Conservation (phyloP, 2,888 invertebrate genomes). For the Drosophila tanythrix region DNA sequence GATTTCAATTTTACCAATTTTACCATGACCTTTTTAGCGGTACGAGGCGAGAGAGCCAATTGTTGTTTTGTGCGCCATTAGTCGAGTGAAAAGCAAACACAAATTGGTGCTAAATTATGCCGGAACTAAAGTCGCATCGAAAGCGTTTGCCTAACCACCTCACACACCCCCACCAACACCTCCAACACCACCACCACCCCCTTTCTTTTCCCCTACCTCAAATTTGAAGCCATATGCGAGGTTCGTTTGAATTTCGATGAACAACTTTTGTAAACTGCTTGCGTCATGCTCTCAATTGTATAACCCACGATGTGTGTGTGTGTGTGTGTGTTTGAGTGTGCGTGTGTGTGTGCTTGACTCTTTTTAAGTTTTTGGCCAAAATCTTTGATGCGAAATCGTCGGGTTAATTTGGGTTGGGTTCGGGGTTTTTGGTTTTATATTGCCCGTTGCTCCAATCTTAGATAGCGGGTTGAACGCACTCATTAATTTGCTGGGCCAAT, state of each 20-base stretch:
- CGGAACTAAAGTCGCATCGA: conserved; percentile 65
- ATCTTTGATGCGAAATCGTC: conserved; percentile 9
- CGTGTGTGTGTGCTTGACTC: neutral
- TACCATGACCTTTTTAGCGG: conserved; percentile 71
- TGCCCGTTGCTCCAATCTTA: conserved; percentile 18
- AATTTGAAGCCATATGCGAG: conserved; percentile 51
- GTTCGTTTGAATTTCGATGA: conserved; percentile 26
- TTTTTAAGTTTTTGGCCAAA: conserved; percentile 16
- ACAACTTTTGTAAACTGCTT: conserved; percentile 32
- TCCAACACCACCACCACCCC: neutral
- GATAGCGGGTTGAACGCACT: conserved; percentile 49
- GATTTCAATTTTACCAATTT: conserved; percentile 76
- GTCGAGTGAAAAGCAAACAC: conserved; percentile 75
- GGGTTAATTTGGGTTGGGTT: conserved; percentile 1
- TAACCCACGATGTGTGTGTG: conserved; percentile 44
- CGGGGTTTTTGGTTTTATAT: conserved; percentile 7
- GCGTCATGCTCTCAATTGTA: conserved; percentile 63
- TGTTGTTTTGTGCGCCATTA: conserved; percentile 58
- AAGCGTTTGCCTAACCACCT: conserved; percentile 10
- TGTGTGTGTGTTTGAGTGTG: neutral
- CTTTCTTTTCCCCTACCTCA: neutral
- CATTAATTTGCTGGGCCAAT: conserved; percentile 36
- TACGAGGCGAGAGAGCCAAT: conserved; percentile 41
- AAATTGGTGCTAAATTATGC: conserved; percentile 80
- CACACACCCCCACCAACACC: neutral